These are phyloP conservation scores for Caradrina kadenii DNA, from an alignment of 2,888 invertebrate species.

Conservation along the genomic window DNA sequence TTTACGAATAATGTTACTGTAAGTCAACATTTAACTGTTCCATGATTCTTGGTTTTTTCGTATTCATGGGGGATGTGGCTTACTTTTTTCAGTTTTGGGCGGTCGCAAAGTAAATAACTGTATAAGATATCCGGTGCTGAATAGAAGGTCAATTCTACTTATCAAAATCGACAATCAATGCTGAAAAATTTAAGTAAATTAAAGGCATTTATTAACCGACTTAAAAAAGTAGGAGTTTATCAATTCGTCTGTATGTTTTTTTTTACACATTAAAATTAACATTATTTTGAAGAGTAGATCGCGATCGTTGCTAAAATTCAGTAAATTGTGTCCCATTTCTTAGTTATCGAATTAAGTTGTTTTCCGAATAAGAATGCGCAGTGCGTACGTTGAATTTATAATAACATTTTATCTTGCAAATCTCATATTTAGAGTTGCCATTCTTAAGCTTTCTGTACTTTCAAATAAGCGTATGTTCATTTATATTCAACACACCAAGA, in stretches of 20 bases:
- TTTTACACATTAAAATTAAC: too few species aligned
- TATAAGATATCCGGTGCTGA: neutral
- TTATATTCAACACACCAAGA: neutral
- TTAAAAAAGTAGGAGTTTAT: too few species aligned
- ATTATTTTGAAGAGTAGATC: too few species aligned
- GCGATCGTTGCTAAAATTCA: too few species aligned
- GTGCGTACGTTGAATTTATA: too few species aligned
- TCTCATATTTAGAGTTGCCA: too few species aligned
- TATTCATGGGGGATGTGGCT: neutral
- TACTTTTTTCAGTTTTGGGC: neutral
- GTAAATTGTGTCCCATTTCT: too few species aligned
- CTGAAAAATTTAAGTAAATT: too few species aligned
- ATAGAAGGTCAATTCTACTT: neutral
- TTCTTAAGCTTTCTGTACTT: neutral
- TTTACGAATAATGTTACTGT: slow-evolving; percentile 59
- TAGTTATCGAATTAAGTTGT: too few species aligned
- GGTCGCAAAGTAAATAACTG: neutral
- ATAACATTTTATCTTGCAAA: neutral
- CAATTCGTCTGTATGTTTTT: too few species aligned
- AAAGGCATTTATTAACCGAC: too few species aligned
- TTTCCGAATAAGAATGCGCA: too few species aligned
- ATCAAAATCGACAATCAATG: neutral
- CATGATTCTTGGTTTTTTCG: slow-evolving; percentile 16
- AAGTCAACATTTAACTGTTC: slow-evolving; percentile 46
- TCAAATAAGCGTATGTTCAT: neutral